Conservation (phyloP, 2,888 invertebrate species). For the Dione juno region DNA sequence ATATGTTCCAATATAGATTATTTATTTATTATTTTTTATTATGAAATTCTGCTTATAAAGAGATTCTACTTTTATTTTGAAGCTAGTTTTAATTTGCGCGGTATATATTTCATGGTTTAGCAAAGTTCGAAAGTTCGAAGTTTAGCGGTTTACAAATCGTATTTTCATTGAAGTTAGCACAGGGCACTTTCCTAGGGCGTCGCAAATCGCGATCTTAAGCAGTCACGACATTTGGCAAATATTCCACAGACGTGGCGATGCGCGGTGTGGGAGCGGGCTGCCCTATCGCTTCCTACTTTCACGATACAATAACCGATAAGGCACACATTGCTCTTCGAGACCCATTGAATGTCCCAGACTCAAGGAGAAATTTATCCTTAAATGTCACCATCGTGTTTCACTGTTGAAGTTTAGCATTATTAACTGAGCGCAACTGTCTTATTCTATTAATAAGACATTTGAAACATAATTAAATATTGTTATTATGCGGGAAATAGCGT, state of each 20-base stretch:
- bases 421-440: slow-evolving; percentile 24
- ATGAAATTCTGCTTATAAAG: slow-evolving; percentile 53
- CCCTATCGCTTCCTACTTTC: slow-evolving; percentile 79
- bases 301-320: slow-evolving; percentile 73
- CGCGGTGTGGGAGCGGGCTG: slow-evolving; percentile 77
- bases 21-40: slow-evolving; percentile 54
- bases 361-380: slow-evolving; percentile 48
- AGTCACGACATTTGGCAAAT: slow-evolving; percentile 83
- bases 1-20: not conserved
- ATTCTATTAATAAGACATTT: not conserved
- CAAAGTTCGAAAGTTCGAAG: slow-evolving; percentile 59
- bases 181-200: slow-evolving; percentile 78
- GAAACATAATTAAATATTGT: not conserved
- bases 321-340: slow-evolving; percentile 60
- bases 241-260: slow-evolving; percentile 72
- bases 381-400: slow-evolving; percentile 47
- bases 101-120: slow-evolving; percentile 6
- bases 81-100: not conserved
- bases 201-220: slow-evolving; percentile 80
- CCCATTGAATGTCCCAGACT: slow-evolving; percentile 48
- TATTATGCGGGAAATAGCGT: not conserved
- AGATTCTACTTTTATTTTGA: not conserved
- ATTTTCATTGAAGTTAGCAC: slow-evolving; percentile 75
- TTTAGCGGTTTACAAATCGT: slow-evolving; percentile 78
- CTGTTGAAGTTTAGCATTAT: slow-evolving; percentile 30